These are phyloP conservation scores for Urechis unicinctus DNA, from an alignment of 2,888 invertebrate species.

Conservation along the genomic window DNA sequence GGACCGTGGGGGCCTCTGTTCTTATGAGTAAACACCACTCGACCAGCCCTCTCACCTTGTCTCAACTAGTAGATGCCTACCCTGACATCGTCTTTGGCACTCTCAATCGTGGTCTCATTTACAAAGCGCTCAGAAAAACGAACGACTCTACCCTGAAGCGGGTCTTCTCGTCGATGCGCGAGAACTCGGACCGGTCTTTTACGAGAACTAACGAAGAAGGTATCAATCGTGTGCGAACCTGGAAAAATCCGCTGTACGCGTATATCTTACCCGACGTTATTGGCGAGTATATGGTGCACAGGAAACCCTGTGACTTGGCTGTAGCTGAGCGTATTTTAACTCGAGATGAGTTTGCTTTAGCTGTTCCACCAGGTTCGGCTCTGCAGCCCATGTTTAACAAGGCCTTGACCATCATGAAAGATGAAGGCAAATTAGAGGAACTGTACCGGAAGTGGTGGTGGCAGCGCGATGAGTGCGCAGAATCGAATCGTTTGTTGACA, in stretches of 20 bases:
- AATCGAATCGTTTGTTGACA: no score
- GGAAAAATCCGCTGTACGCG: slow-evolving; percentile 2
- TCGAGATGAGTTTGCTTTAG: slow-evolving; percentile 7
- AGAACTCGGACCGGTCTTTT: slow-evolving; percentile 1
- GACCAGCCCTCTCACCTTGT: not conserved
- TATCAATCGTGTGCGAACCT: slow-evolving; percentile 6
- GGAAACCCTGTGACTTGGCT: slow-evolving; percentile 11
- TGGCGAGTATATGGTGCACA: slow-evolving; percentile 7
- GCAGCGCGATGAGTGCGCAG: slow-evolving; percentile 7
- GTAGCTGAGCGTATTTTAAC: slow-evolving; percentile 9
- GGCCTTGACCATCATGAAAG: slow-evolving; percentile 4
- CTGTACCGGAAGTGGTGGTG: slow-evolving; percentile 13
- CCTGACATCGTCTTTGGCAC: slow-evolving; percentile 10
- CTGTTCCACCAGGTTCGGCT: slow-evolving; percentile 9
- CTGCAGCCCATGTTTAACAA: slow-evolving; percentile 8
- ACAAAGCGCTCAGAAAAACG: slow-evolving; percentile 4
- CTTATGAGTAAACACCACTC: slow-evolving; percentile 2
- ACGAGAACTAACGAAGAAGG: slow-evolving; percentile 8
- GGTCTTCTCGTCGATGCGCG: slow-evolving; percentile 7
- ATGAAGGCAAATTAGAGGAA: slow-evolving; percentile 3
- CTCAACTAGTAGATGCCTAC: slow-evolving; percentile 2
- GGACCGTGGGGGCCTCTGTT: slow-evolving; percentile 8
- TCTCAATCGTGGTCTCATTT: slow-evolving; percentile 10
- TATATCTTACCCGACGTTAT: slow-evolving; percentile 11
- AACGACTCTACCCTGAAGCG: slow-evolving; percentile 6